Evolutionary conservation across 2,797 vertebrate species (phyloP).

Genomic region (Manis crassicaudata): DNA sequence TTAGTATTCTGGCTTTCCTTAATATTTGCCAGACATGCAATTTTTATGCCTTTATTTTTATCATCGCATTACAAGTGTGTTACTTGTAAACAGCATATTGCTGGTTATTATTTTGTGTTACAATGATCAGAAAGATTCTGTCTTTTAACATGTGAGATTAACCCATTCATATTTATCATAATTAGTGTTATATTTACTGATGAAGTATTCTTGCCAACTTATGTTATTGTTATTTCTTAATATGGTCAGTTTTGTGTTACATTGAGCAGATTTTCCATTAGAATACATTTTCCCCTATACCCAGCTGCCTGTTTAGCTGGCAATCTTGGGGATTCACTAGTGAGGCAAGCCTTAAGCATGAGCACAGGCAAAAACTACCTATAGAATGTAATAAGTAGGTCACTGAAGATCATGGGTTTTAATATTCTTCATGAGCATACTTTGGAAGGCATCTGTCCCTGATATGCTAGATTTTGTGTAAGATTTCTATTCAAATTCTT

Average conservation of each 20-base stretch:
- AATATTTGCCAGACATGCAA: neutral
- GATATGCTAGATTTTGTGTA: neutral
- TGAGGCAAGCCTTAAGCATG: neutral
- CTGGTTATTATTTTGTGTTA: neutral
- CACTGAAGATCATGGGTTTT: neutral
- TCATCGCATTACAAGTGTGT: neutral
- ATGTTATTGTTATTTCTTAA: neutral
- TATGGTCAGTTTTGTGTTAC: neutral
- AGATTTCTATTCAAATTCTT: neutral
- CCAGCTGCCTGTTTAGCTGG: neutral
- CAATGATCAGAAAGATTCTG: neutral
- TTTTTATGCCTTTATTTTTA: neutral
- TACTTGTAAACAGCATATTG: neutral
- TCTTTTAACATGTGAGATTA: neutral
- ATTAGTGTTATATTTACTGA: conserved; percentile 1
- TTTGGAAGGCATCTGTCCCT: neutral
- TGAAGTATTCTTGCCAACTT: neutral
- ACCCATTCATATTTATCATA: neutral
- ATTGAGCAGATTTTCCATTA: neutral
- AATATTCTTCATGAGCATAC: neutral
- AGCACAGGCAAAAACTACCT: neutral
- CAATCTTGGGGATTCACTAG: neutral
- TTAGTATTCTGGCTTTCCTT: neutral
- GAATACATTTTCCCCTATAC: neutral
- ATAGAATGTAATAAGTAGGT: neutral